phyloP scores from a whole-genome alignment of 2,113 vertebrate species.

The Scophthalmus maximus region DNA sequence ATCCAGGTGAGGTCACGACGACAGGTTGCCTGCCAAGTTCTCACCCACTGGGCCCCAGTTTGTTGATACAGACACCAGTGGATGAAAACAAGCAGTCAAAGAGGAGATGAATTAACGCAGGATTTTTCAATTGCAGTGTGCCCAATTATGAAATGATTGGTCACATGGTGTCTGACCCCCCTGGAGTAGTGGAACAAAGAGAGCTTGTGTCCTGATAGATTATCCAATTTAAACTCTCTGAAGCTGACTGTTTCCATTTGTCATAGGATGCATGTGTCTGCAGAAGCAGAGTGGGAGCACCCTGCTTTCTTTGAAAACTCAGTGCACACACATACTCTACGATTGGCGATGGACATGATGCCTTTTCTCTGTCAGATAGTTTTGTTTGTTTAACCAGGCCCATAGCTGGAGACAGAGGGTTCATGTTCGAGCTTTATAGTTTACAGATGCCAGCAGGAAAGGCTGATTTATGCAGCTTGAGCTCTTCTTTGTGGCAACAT shows the following conservation, averaged over 20 bases:
- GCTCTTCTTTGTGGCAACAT: slow-evolving; percentile 12
- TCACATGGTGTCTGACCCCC: slow-evolving; percentile 46
- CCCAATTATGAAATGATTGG: slow-evolving; percentile 55
- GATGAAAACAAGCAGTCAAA: not conserved
- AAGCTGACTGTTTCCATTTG: slow-evolving; percentile 41
- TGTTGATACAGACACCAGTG: not conserved
- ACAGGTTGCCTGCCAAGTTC: not conserved
- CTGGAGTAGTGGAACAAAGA: slow-evolving; percentile 57
- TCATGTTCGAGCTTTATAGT: slow-evolving; percentile 27
- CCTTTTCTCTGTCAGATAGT: slow-evolving; percentile 18
- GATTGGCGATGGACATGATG: slow-evolving; percentile 5
- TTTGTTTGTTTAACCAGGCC: slow-evolving; percentile 18
- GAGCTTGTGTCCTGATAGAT: slow-evolving; percentile 65
- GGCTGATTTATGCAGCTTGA: slow-evolving; percentile 28
- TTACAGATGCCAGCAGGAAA: slow-evolving; percentile 9
- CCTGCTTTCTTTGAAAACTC: slow-evolving; percentile 8
- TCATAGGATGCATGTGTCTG: slow-evolving; percentile 35
- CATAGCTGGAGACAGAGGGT: slow-evolving; percentile 5
- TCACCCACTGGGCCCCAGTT: not conserved
- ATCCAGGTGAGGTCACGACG: slow-evolving; percentile 89
- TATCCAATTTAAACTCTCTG: slow-evolving; percentile 62
- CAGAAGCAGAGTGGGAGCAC: slow-evolving; percentile 5
- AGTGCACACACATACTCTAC: not conserved
- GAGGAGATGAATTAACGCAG: not conserved
- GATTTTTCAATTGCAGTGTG: slow-evolving; percentile 14